Evolutionary conservation across 2,888 invertebrate species (phyloP).

Genomic region (Myopa tessellatipennis): DNA sequence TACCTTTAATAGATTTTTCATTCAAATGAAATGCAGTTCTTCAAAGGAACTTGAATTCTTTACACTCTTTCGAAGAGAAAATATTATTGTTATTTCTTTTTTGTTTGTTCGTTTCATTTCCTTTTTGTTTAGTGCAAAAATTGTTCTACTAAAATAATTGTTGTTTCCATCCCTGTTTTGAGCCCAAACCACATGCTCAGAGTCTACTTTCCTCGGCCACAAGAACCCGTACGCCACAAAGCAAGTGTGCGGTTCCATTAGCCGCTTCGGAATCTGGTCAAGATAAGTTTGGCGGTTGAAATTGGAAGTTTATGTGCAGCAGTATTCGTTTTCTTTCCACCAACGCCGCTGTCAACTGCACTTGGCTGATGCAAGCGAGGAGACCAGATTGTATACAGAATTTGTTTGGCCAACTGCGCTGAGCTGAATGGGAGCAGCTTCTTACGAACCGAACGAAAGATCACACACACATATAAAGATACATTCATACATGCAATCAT

Average conservation of each 20-base stretch:
- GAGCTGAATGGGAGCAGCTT: background rate
- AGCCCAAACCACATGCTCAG: too few species aligned
- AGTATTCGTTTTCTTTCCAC: background rate
- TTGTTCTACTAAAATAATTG: too few species aligned
- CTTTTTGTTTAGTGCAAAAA: too few species aligned
- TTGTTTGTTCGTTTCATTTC: too few species aligned
- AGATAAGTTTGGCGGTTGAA: slow-evolving; percentile 16
- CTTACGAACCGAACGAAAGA: too few species aligned
- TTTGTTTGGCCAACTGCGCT: background rate
- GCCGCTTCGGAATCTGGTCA: background rate
- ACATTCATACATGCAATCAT: background rate
- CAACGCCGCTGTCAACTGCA: slow-evolving; percentile 17
- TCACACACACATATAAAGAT: background rate
- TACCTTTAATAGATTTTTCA: too few species aligned
- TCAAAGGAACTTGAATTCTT: too few species aligned
- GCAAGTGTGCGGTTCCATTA: background rate
- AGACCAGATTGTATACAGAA: background rate
- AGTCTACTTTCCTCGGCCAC: too few species aligned
- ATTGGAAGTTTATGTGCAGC: background rate
- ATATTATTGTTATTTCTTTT: background rate
- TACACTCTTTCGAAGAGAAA: background rate
- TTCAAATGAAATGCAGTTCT: too few species aligned
- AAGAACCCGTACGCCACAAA: too few species aligned
- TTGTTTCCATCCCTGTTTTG: too few species aligned
- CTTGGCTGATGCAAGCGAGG: background rate